A percentile compares a stretch with the other conserved stretches of the same genome.
Evolutionary conservation across 2,888 invertebrate genomes (phyloP).

Genomic region (Plebejus melissa): DNA sequence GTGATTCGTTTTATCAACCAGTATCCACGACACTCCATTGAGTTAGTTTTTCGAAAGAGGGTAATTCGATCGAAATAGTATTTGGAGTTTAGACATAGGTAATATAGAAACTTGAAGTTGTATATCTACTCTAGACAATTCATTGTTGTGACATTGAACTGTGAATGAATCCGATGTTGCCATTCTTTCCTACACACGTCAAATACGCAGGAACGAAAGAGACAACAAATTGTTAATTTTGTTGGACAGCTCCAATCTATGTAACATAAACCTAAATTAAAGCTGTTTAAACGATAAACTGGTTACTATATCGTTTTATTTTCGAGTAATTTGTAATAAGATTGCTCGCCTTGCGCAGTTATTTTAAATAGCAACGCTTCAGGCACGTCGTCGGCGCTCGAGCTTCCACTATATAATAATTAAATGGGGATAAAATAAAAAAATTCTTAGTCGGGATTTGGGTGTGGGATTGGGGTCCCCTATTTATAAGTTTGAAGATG

Average conservation of each 20-base stretch:
- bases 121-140: constrained; percentile 38
- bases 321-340: constrained; percentile 1
- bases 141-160: constrained; percentile 60
- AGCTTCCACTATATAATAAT: neutral
- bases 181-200: constrained; percentile 38
- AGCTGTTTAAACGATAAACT: constrained; percentile 11
- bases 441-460: constrained; percentile 19
- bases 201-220: constrained; percentile 45
- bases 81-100: neutral
- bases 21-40: neutral
- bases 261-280: constrained; percentile 25
- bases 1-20: neutral
- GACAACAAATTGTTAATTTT: constrained; percentile 36
- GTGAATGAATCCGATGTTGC: constrained; percentile 51
- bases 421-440: constrained; percentile 1
- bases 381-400: neutral
- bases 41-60: neutral
- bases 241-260: constrained; percentile 28
- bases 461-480: neutral
- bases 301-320: constrained; percentile 16
- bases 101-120: constrained; percentile 26
- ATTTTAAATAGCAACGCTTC: constrained; percentile 11
- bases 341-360: constrained; percentile 8
- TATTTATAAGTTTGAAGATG: constrained; percentile 12
- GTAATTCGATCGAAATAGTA: neutral